Conservation (phyloP, 2,113 vertebrate genomes). For the Hipposideros armiger region DNA sequence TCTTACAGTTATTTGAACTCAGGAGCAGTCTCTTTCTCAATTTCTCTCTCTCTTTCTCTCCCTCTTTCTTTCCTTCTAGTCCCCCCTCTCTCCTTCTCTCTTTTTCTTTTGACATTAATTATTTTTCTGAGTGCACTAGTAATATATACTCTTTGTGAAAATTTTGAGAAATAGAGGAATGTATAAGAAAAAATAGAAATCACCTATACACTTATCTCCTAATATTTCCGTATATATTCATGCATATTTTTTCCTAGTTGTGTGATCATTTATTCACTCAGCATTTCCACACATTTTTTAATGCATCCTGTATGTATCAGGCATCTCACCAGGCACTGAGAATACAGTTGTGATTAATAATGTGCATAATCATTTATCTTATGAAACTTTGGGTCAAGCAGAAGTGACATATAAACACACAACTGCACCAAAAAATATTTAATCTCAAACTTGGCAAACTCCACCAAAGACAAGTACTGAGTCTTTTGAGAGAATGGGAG, state of each 20-base stretch:
- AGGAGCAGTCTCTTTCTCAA: background rate
- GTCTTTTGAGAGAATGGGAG: background rate
- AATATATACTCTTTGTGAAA: background rate
- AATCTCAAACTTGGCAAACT: slow-evolving; percentile 17
- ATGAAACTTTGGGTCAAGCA: background rate
- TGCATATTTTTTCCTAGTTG: background rate
- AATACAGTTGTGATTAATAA: background rate
- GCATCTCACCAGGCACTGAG: background rate
- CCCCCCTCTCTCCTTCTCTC: background rate
- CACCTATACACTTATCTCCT: background rate
- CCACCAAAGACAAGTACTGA: background rate
- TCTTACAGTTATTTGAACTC: background rate
- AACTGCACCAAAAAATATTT: background rate
- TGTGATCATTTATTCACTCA: slow-evolving; percentile 9
- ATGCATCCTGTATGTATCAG: background rate
- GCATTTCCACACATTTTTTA: slow-evolving; percentile 24
- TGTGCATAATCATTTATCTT: background rate
- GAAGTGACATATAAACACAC: background rate
- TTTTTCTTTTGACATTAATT: background rate
- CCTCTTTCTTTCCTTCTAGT: background rate
- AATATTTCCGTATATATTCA: background rate
- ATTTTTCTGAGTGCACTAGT: slow-evolving; percentile 11
- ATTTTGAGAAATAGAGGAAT: background rate
- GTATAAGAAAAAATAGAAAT: slow-evolving; percentile 37
- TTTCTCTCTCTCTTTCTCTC: too few relatives aligned